phyloP scores from a whole-genome alignment of 1,140 invertebrate genomes.

The Macrosteles quadrilineatus region DNA sequence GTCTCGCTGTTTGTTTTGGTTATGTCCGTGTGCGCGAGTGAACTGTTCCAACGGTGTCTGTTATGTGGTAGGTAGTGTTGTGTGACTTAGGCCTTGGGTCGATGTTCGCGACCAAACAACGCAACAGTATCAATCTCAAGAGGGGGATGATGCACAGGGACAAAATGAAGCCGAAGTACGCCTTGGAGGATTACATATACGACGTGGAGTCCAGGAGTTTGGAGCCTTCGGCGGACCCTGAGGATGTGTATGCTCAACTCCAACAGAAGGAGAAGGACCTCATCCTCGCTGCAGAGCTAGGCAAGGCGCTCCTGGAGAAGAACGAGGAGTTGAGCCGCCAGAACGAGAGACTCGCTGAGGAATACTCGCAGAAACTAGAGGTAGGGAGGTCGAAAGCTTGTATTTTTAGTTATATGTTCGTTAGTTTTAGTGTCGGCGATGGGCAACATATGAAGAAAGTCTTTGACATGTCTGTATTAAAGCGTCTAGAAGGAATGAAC shows the following conservation, averaged over 20 bases:
- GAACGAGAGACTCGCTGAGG: slow-evolving; percentile 81
- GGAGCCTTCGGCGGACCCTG: slow-evolving; percentile 54
- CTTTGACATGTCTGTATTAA: too few relatives aligned
- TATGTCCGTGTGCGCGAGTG: too few relatives aligned
- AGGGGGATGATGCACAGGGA: slow-evolving; percentile 35
- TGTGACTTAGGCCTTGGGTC: too few relatives aligned
- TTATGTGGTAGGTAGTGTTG: too few relatives aligned
- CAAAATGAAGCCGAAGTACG: slow-evolving; percentile 47
- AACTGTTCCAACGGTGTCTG: too few relatives aligned
- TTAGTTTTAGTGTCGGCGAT: too few relatives aligned
- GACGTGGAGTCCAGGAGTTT: slow-evolving; percentile 55
- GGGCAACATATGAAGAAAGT: too few relatives aligned
- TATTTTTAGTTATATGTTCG: too few relatives aligned
- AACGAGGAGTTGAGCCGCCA: slow-evolving; percentile 89
- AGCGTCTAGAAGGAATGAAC: too few relatives aligned
- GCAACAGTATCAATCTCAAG: too few relatives aligned
- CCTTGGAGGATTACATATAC: slow-evolving; percentile 59
- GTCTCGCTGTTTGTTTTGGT: too few relatives aligned
- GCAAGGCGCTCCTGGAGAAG: slow-evolving; percentile 91
- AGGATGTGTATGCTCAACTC: slow-evolving; percentile 79
- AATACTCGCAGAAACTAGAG: slow-evolving; percentile 91
- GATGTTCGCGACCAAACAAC: too few relatives aligned
- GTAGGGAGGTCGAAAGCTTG: slow-evolving; percentile 64
- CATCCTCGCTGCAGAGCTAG: slow-evolving; percentile 89
- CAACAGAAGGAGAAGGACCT: slow-evolving; percentile 93